Evolutionary conservation across 2,888 invertebrate species (phyloP).

Genomic region (Lymantria dispar): DNA sequence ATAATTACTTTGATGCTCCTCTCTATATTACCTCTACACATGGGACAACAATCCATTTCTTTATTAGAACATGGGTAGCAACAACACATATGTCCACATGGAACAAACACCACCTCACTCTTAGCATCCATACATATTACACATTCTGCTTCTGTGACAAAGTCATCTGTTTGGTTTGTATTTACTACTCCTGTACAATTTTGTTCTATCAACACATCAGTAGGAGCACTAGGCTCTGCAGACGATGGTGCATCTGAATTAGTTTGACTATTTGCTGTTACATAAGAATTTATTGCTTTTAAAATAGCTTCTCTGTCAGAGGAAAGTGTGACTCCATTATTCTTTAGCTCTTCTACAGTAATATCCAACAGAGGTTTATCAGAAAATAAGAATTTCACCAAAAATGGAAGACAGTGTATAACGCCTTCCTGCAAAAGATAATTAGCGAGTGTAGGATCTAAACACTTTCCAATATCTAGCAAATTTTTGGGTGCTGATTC

Average conservation of each 20-base stretch:
- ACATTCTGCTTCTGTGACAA: slow-evolving; percentile 85
- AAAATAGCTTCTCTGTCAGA: slow-evolving; percentile 84
- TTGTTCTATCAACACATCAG: slow-evolving; percentile 40
- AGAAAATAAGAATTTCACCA: slow-evolving; percentile 83
- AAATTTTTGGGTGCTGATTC: slow-evolving; percentile 88
- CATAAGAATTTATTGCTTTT: slow-evolving; percentile 84
- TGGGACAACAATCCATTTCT: slow-evolving; percentile 86
- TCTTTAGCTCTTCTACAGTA: slow-evolving; percentile 78
- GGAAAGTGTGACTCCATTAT: slow-evolving; percentile 80
- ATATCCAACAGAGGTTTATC: slow-evolving; percentile 77
- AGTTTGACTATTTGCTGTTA: slow-evolving; percentile 59
- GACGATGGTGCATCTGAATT: slow-evolving; percentile 35
- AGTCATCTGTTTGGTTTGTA: slow-evolving; percentile 46
- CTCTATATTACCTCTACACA: slow-evolving; percentile 88
- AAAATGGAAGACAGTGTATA: slow-evolving; percentile 89
- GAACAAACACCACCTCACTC: slow-evolving; percentile 89
- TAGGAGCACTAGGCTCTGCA: slow-evolving; percentile 50
- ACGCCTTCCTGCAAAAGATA: slow-evolving; percentile 87
- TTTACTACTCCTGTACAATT: slow-evolving; percentile 58
- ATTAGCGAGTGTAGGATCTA: slow-evolving; percentile 87
- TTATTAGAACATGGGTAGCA: slow-evolving; percentile 86
- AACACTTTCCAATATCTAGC: slow-evolving; percentile 81
- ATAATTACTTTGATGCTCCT: slow-evolving; percentile 86
- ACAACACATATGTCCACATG: slow-evolving; percentile 94
- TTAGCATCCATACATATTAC: slow-evolving; percentile 91